Conservation (phyloP, 2,113 vertebrate species). For the Bubo bubo region DNA sequence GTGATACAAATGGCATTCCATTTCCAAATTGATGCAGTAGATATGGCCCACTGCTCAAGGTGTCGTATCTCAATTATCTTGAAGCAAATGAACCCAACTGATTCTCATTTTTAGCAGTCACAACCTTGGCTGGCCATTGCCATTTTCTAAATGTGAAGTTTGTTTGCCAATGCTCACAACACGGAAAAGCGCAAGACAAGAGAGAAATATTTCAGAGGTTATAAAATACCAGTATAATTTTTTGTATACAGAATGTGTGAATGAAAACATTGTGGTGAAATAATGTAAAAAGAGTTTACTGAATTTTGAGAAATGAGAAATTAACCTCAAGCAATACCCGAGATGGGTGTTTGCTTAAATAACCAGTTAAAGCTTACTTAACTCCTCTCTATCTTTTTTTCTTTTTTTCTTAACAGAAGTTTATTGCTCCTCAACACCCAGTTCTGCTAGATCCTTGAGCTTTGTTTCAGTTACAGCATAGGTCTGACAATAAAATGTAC, state of each 20-base stretch:
- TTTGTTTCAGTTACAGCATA: not conserved
- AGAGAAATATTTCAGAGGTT: not conserved
- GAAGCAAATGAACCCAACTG: conserved; percentile 54
- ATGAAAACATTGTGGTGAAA: not conserved
- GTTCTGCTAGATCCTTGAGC: not conserved
- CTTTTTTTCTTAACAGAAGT: not conserved
- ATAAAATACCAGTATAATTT: not conserved
- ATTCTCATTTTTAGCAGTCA: conserved; percentile 39
- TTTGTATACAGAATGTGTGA: not conserved
- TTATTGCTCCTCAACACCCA: not conserved
- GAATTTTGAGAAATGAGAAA: not conserved
- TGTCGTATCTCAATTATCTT: conserved; percentile 57
- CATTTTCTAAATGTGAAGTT: conserved; percentile 2
- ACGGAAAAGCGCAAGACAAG: not conserved
- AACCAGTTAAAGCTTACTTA: not conserved
- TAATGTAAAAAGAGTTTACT: not conserved
- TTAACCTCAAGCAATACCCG: not conserved
- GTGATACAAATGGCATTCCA: conserved; percentile 21
- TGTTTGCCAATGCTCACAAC: not conserved
- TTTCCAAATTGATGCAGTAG: conserved; percentile 51
- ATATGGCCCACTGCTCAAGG: conserved; percentile 38
- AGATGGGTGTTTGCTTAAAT: not conserved
- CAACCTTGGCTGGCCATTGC: not conserved
- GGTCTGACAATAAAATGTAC: not conserved
- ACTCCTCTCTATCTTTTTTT: not conserved